These are phyloP conservation scores for Zaprionus inermis DNA, from an alignment of 1,140 invertebrate genomes.

Conservation along the genomic window DNA sequence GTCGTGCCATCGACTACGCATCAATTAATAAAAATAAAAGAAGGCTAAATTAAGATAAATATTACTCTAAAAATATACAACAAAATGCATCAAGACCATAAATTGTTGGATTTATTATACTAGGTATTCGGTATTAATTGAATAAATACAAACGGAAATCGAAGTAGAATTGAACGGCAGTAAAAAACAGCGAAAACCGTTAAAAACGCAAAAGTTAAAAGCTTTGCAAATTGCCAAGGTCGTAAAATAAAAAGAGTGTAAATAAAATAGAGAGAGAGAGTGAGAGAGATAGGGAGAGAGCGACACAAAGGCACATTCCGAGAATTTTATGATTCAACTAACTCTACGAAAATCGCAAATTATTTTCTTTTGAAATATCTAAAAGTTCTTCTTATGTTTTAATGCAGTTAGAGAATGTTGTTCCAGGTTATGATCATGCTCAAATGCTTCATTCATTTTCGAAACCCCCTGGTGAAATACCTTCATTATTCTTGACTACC, in stretches of 20 bases:
- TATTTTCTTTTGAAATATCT: background rate
- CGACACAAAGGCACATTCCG: background rate
- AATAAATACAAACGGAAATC: slow-evolving; percentile 10
- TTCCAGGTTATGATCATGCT: background rate
- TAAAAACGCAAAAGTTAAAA: background rate
- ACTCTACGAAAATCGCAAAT: too few relatives aligned
- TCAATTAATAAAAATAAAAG: slow-evolving; percentile 35
- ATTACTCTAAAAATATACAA: slow-evolving; percentile 13
- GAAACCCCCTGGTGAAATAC: background rate
- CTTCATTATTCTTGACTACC: too few relatives aligned
- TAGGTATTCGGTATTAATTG: slow-evolving; percentile 16
- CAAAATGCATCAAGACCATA: slow-evolving; percentile 20
- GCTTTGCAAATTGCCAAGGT: slow-evolving; percentile 2
- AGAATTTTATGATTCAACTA: background rate
- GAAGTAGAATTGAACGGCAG: background rate
- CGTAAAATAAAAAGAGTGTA: background rate
- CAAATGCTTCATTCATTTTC: background rate
- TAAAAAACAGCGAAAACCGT: background rate
- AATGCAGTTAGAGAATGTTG: background rate
- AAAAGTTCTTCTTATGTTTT: background rate
- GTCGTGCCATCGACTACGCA: slow-evolving; percentile 18
- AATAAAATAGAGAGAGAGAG: background rate
- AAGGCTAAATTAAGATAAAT: slow-evolving; percentile 4
- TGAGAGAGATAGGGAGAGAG: too few relatives aligned
- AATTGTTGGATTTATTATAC: slow-evolving; percentile 18